Evolutionary conservation across 2,888 invertebrate species (phyloP).

Genomic region (Magallana nippona): DNA sequence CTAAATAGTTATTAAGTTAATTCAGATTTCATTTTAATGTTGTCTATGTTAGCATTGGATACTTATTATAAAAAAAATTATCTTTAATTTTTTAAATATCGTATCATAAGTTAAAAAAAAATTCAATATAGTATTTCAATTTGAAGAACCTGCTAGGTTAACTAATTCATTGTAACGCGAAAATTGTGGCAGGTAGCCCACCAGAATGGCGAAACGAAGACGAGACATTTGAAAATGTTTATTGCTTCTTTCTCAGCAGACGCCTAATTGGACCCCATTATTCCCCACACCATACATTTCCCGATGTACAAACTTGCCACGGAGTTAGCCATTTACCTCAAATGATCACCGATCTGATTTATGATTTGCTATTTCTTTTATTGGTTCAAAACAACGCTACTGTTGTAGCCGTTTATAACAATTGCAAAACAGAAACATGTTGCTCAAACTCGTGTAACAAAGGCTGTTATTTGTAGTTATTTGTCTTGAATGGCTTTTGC

Average conservation of each 20-base stretch:
- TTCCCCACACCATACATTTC: constrained; percentile 11
- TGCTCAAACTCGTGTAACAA: no score
- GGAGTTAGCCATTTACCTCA: background rate
- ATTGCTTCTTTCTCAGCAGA: constrained; percentile 1
- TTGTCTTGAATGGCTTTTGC: no score
- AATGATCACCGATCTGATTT: background rate
- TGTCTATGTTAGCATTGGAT: no score
- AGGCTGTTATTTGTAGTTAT: no score
- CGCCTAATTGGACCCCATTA: constrained; percentile 22
- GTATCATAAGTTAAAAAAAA: no score
- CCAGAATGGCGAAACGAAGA: background rate
- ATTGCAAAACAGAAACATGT: background rate
- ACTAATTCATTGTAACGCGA: background rate
- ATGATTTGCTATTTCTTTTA: background rate
- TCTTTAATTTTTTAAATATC: background rate
- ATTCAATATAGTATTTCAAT: background rate
- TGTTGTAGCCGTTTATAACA: background rate
- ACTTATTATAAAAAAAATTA: no score
- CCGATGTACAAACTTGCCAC: background rate
- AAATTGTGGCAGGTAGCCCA: background rate
- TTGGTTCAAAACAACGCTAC: background rate
- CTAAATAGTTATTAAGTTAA: no score
- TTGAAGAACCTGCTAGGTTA: background rate
- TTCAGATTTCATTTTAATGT: no score
- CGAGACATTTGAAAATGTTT: constrained; percentile 10